Evolutionary conservation across 2,113 vertebrate species (phyloP).

Genomic region (Paedocypris sp.): DNA sequence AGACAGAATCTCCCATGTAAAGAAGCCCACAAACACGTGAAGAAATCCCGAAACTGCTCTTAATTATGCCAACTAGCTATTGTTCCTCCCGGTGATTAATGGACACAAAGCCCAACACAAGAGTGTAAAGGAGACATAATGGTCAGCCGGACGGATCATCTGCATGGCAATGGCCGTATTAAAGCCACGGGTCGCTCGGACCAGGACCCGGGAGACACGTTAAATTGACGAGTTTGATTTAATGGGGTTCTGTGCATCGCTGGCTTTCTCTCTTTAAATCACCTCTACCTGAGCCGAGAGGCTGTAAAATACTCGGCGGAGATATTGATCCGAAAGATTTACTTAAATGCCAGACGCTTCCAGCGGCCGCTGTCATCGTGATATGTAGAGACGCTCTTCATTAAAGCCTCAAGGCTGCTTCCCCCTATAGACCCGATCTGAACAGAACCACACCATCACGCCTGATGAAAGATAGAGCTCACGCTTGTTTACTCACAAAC

Average conservation of each 20-base stretch:
- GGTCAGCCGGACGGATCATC: neutral
- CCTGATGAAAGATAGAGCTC: too few relatives aligned
- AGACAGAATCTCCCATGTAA: too few relatives aligned
- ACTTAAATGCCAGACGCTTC: slow-evolving; percentile 30
- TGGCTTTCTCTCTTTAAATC: slow-evolving; percentile 30
- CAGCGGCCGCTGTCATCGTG: slow-evolving; percentile 23
- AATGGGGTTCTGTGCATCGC: slow-evolving; percentile 3
- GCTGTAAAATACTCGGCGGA: slow-evolving; percentile 23
- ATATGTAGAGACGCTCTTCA: slow-evolving; percentile 29
- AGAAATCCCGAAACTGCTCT: too few relatives aligned
- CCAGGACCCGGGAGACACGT: slow-evolving; percentile 1
- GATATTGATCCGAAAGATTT: slow-evolving; percentile 35
- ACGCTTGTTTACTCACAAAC: too few relatives aligned
- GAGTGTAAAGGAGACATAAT: neutral
- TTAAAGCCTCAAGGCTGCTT: slow-evolving; percentile 15
- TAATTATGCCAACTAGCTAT: too few relatives aligned
- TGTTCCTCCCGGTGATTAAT: too few relatives aligned
- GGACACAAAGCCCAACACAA: too few relatives aligned
- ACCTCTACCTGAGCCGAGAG: slow-evolving; percentile 26
- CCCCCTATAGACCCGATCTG: neutral
- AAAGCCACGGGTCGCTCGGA: slow-evolving; percentile 7
- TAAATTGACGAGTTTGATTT: slow-evolving; percentile 29
- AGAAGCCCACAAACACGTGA: too few relatives aligned
- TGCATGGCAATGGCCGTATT: neutral
- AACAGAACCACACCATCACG: too few relatives aligned